Evolutionary conservation across 2,113 vertebrate genomes (phyloP), one percentile per base, ranked within the genome.

Genomic region (Callithrix jacchus): DNA sequence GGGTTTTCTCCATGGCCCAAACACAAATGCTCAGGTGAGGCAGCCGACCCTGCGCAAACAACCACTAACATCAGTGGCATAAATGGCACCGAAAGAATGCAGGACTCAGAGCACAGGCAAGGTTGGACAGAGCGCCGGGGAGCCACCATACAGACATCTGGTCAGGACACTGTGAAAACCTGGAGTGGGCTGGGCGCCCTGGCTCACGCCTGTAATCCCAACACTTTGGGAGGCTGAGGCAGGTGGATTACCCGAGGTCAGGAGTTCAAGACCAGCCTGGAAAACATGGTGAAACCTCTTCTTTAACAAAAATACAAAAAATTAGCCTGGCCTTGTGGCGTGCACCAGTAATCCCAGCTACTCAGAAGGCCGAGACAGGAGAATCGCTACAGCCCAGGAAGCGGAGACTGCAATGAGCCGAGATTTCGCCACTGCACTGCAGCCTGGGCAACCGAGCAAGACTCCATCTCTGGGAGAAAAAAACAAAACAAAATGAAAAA

Each of bases 61-160:
- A 40, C 56, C 20, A 30, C 56, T 47, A 13, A 40, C 0, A 32
- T 2, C 10, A 0, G 12, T 0, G 12, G 12, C 14, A 61, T 42
- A 27, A 47, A 56, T 3, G 2, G 12, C 20, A 13, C 6, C 1
- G 40, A 5, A 18, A 11, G 3, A 54, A 84, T 17, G n/a, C 2
- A 7, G 14, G 16, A 37, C 4, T 86, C 17, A n/a, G 2, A 35
- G 17, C 37, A 37, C 4, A 40, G 80, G 9, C 12, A 16, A 25
- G 2, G 25, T 2, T 2, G 12, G 23, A 35, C 52, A 49, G 45
- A 13, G 23, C 1, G 0, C 1, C 5, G 23, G 14, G 17, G 13
- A 27, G 87, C 23, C 8, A 13, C n/a, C 25, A 27, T 40, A 14
- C 8, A 16, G 14, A 42, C 14, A 76, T 35, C 20, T 12, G 13